These are phyloP conservation scores for Halichondria panicea DNA, from an alignment of 37 sponge, comb jelly and placozoan genomes.

Conservation along the genomic window DNA sequence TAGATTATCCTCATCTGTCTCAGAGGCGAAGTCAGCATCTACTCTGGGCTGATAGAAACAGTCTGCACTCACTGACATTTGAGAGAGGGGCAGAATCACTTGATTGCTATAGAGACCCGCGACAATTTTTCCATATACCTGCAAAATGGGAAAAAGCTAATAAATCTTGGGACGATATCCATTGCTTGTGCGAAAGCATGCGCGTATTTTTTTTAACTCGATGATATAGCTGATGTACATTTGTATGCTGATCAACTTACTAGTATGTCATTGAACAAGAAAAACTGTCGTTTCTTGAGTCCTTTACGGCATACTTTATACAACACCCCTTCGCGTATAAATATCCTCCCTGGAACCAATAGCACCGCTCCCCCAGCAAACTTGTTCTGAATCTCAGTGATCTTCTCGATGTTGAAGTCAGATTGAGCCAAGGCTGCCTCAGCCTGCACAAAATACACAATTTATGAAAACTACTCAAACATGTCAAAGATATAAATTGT, in stretches of 20 bases:
- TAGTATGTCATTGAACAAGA: conserved; percentile 82
- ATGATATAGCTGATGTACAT: no score
- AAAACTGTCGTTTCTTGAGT: conserved; percentile 79
- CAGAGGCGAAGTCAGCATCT: conserved; percentile 14
- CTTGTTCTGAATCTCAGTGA: conserved; percentile 75
- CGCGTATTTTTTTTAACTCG: no score
- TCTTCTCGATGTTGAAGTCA: conserved; percentile 77
- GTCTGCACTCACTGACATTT: conserved; percentile 65
- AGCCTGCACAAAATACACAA: conserved; percentile 18
- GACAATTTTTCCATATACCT: conserved; percentile 76
- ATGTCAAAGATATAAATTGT: neutral
- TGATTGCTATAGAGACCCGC: conserved; percentile 67
- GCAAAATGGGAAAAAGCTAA: neutral
- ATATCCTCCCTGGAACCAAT: conserved; percentile 69
- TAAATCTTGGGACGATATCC: neutral
- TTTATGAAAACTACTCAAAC: neutral
- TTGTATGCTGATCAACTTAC: conserved; percentile 58
- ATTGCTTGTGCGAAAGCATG: no score
- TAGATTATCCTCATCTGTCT: conserved; percentile 39
- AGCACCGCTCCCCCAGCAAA: conserved; percentile 82
- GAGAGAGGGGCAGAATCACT: conserved; percentile 56
- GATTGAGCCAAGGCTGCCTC: conserved; percentile 75
- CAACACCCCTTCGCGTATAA: conserved; percentile 74
- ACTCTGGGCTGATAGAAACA: conserved; percentile 42
- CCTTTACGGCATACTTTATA: conserved; percentile 83